Evolutionary conservation across 2,797 vertebrate genomes (phyloP).

Genomic region (Pelobates cultripes): DNA sequence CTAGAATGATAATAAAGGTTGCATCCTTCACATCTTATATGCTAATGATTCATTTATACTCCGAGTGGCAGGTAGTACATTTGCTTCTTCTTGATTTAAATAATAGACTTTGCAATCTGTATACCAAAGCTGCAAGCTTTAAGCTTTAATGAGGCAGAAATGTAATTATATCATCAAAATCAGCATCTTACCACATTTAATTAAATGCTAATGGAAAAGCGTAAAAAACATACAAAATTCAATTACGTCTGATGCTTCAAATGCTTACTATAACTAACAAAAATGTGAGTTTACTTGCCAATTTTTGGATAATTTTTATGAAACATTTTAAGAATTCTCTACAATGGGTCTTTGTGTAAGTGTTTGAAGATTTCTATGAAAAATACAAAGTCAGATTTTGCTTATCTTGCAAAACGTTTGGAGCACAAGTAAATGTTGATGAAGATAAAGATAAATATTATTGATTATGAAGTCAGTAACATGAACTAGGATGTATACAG

Average conservation of each 20-base stretch:
- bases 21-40: slow-evolving; percentile 2
- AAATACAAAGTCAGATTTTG: not conserved
- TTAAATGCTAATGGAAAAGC: slow-evolving; percentile 38
- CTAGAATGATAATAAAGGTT: not conserved
- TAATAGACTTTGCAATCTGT: slow-evolving; percentile 17
- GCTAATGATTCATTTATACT: slow-evolving; percentile 18
- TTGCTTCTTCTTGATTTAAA: slow-evolving; percentile 24
- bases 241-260: slow-evolving; percentile 19
- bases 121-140: slow-evolving; percentile 20
- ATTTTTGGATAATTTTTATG: not conserved
- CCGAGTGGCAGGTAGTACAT: slow-evolving; percentile 20
- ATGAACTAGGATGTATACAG: not conserved
- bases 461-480: not conserved
- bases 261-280: slow-evolving; percentile 3
- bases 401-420: not conserved
- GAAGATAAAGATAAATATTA: not conserved
- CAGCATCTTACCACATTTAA: slow-evolving; percentile 40
- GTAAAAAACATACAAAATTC: slow-evolving; percentile 36
- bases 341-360: not conserved
- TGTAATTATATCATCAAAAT: slow-evolving; percentile 40
- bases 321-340: not conserved
- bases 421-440: not conserved
- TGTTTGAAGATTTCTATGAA: not conserved
- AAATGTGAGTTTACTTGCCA: slow-evolving; percentile 3
- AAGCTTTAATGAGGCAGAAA: slow-evolving; percentile 28